Evolutionary conservation across 2,888 invertebrate genomes (phyloP), one percentile per base, ranked within the genome.

Genomic region (Nemurella pictetii): DNA sequence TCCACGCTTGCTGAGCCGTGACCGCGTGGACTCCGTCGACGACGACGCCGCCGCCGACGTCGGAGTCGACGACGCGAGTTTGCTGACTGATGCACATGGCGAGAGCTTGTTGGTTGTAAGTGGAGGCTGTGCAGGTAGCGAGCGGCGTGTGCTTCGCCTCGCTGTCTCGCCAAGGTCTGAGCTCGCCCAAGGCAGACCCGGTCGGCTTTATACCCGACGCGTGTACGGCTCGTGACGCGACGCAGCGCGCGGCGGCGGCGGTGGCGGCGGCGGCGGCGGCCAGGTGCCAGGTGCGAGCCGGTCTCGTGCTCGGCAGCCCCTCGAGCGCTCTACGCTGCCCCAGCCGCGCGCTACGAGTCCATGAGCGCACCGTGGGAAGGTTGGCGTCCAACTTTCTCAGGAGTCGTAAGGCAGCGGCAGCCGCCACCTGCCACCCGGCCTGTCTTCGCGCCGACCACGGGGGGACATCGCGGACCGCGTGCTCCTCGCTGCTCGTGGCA

Each of bases 1-100:
- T 91, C 92, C 92, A 26, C 80, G 7, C 25, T 15, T 80, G 30
- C 15, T 29, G 80, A 28, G 30, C 32, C 29, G 80, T 30, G 30
- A 32, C 25, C 80, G 80, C 30, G 80, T 15, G 30, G 30, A 3
- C 80, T 4, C 3, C 80, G 80, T 75, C 29, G 4, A 93, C 85
- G n/a, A n/a, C n/a, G n/a, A n/a, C n/a, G n/a, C n/a, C n/a, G n/a
- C n/a, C n/a, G 93, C n/a, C n/a, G n/a, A n/a, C n/a, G n/a, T n/a
- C n/a, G n/a, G n/a, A n/a, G n/a, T n/a, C n/a, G n/a, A 93, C 80
- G 27, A 75, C 28, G 26, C 80, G 30, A 0, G 0, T n/a, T 80
- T 25, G 80, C 30, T 29, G 80, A 32, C 80, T 32, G 80, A 80
- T n/a, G n/a, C 80, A 80, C 80, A 80, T 80, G 32, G 7, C 80